Percentiles rank a stretch among this genome's conserved stretches.
These are phyloP conservation scores for Pollachius pollachius DNA, from an alignment of 2,113 vertebrate species.

Conservation along the genomic window DNA sequence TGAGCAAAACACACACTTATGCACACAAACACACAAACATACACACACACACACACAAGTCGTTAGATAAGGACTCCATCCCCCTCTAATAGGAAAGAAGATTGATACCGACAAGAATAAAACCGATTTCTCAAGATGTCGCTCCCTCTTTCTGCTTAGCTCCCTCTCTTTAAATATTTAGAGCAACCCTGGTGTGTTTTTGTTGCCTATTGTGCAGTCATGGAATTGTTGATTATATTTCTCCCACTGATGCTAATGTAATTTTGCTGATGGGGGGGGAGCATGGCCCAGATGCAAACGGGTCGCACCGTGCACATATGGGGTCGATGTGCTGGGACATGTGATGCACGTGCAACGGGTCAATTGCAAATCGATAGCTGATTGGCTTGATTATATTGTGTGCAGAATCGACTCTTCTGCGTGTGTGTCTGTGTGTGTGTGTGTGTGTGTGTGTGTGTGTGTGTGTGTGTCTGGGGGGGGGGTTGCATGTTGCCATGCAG, in stretches of 20 bases:
- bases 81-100: slow-evolving; percentile 51
- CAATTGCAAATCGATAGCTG: slow-evolving; percentile 47
- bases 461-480: slow-evolving; percentile 48
- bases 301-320: slow-evolving; percentile 8
- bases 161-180: slow-evolving; percentile 62
- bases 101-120: slow-evolving; percentile 58
- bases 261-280: slow-evolving; percentile 19
- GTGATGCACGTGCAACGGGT: slow-evolving; percentile 33
- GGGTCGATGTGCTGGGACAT: slow-evolving; percentile 26
- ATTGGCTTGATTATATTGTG: slow-evolving; percentile 15
- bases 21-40: slow-evolving; percentile 11
- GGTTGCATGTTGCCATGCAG: slow-evolving; percentile 67
- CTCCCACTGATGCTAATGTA: not conserved
- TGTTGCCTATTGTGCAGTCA: slow-evolving; percentile 29
- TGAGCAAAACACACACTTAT: slow-evolving; percentile 2
- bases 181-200: slow-evolving; percentile 37
- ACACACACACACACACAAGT: slow-evolving; percentile 25
- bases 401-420: not conserved
- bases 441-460: slow-evolving; percentile 46
- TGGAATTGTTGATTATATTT: slow-evolving; percentile 30
- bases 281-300: slow-evolving; percentile 4
- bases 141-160: slow-evolving; percentile 39
- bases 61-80: slow-evolving; percentile 36
- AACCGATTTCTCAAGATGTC: slow-evolving; percentile 57
- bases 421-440: slow-evolving; percentile 49